Evolutionary conservation across 37 sponge, comb jelly and placozoan species (phyloP).

Genomic region (Chondrosia reniformis): DNA sequence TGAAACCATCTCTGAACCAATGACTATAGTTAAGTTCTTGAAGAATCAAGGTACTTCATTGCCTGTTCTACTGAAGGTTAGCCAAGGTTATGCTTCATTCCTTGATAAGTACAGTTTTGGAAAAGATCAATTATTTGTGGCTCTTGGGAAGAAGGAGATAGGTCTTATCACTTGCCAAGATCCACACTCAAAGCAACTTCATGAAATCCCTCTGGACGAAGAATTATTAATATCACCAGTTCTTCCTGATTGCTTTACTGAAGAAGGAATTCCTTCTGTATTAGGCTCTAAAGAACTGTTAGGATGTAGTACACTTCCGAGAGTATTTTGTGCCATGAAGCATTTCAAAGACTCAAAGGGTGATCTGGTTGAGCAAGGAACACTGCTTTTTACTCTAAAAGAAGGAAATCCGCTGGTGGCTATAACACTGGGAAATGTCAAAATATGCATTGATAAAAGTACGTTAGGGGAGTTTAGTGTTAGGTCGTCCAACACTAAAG

Average conservation of each 20-base stretch:
- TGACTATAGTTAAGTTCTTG: too few species aligned
- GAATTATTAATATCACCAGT: not conserved
- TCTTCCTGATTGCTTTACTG: not conserved
- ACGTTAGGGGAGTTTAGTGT: not conserved
- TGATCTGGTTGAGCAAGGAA: not conserved
- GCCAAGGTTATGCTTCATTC: not conserved
- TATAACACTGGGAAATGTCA: not conserved
- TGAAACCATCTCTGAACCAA: too few species aligned
- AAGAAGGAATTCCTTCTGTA: not conserved
- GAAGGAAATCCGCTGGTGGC: not conserved
- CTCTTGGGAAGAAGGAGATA: not conserved
- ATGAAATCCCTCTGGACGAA: not conserved
- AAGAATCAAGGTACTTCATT: too few species aligned
- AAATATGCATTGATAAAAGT: not conserved
- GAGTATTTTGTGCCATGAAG: not conserved
- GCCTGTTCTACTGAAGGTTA: slow-evolving; percentile 1
- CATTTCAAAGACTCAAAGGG: not conserved
- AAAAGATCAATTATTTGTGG: slow-evolving; percentile 6
- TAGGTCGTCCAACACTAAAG: too few species aligned
- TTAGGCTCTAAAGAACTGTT: not conserved
- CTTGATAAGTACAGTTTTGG: not conserved
- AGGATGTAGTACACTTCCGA: not conserved
- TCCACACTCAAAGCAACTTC: too few species aligned
- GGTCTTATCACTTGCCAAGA: not conserved
- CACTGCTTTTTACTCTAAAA: slow-evolving; percentile 12